Conservation (phyloP, 2,888 invertebrate species). For the Galerucella nymphaeae region DNA sequence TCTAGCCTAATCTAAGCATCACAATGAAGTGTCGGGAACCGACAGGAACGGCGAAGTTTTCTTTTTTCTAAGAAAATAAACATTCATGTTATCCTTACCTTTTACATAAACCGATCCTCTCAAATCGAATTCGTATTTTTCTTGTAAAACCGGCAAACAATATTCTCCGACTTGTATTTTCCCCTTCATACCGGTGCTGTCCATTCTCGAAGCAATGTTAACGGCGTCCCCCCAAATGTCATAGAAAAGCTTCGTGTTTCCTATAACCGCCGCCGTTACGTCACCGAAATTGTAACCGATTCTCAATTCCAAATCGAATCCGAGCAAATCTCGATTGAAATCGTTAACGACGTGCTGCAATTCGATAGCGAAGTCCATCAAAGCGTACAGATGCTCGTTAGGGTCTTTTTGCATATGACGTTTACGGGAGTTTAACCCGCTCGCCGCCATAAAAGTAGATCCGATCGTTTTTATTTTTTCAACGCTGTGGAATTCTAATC, state of each 20-base stretch:
- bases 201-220: slow-evolving; percentile 97
- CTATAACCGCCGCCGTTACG: slow-evolving; percentile 96
- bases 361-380: slow-evolving; percentile 94
- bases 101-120: slow-evolving; percentile 95
- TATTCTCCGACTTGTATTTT: slow-evolving; percentile 86
- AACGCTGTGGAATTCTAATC: slow-evolving; percentile 84
- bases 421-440: slow-evolving; percentile 87
- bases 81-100: slow-evolving; percentile 96
- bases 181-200: slow-evolving; percentile 91
- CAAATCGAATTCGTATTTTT: slow-evolving; percentile 88
- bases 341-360: slow-evolving; percentile 89
- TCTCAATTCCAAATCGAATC: slow-evolving; percentile 87
- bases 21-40: slow-evolving; percentile 47
- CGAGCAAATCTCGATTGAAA: slow-evolving; percentile 90
- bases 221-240: slow-evolving; percentile 99
- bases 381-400: slow-evolving; percentile 82
- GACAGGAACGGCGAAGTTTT: slow-evolving; percentile 56
- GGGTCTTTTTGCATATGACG: slow-evolving; percentile 76
- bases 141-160: slow-evolving; percentile 76
- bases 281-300: slow-evolving; percentile 95
- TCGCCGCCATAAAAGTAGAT: slow-evolving; percentile 97
- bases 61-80: slow-evolving; percentile 77
- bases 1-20: slow-evolving; percentile 31
- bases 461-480: slow-evolving; percentile 99
- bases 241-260: slow-evolving; percentile 94